These are phyloP conservation scores for Philaenus spumarius DNA, from an alignment of 1,140 invertebrate species.

Conservation along the genomic window DNA sequence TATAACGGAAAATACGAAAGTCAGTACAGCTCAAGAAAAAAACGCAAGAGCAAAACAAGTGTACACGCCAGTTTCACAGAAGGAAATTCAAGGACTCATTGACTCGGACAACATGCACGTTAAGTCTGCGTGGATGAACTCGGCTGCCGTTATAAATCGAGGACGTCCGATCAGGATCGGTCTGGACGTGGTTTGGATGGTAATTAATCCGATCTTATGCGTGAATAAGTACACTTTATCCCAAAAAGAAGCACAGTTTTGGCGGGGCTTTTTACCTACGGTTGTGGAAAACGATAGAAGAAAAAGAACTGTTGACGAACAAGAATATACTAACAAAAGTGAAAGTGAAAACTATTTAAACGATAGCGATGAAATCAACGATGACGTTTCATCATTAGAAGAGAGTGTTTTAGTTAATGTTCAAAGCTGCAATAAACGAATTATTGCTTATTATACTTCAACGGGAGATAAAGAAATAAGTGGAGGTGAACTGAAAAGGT, in stretches of 20 bases:
- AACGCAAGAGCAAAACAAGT: background rate
- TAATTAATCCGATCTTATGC: background rate
- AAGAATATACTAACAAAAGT: background rate
- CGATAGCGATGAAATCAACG: too few relatives aligned
- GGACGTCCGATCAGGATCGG: background rate
- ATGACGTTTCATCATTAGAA: too few relatives aligned
- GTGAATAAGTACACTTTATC: background rate
- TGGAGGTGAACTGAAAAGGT: conserved; percentile 3
- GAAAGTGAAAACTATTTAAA: background rate
- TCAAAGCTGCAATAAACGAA: conserved; percentile 15
- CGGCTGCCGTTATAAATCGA: background rate
- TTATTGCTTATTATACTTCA: conserved; percentile 24
- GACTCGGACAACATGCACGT: background rate
- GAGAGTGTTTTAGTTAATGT: background rate
- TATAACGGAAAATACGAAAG: background rate
- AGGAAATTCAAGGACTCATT: background rate
- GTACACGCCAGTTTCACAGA: background rate
- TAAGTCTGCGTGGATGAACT: background rate
- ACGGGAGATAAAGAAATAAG: conserved; percentile 18
- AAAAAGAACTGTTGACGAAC: background rate
- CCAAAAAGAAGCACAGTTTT: background rate
- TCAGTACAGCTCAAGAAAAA: background rate
- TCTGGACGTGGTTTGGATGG: background rate
- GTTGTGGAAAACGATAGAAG: background rate
- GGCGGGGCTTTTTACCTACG: background rate